Percentiles rank a stretch among this genome's conserved stretches.
Evolutionary conservation across 2,888 invertebrate species (phyloP).

Genomic region (Flexamia atlantica): DNA sequence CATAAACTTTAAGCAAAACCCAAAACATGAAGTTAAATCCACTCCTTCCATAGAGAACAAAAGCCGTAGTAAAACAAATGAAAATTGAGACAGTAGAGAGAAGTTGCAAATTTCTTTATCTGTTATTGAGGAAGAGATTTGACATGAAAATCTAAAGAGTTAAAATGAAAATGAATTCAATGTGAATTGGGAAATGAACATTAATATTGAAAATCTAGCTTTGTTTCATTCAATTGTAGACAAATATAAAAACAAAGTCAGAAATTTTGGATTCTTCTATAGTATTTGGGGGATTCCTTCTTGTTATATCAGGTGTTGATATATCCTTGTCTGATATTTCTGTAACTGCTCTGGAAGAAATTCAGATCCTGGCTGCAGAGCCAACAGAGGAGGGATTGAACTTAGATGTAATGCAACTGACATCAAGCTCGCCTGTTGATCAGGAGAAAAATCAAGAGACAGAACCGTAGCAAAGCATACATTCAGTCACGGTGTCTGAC

Average conservation of each 20-base stretch:
- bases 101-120: not conserved
- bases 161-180: conserved; percentile 19
- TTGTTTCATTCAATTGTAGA: conserved; percentile 41
- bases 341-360: too few species aligned
- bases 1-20: not conserved
- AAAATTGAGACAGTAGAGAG: not conserved
- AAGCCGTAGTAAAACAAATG: not conserved
- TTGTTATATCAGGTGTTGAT: not conserved
- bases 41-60: not conserved
- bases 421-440: too few species aligned
- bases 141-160: not conserved
- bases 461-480: too few species aligned
- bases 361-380: too few species aligned
- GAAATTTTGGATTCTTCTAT: conserved; percentile 14
- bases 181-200: conserved; percentile 5
- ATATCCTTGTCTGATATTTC: too few species aligned
- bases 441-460: too few species aligned
- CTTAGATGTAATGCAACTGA: too few species aligned
- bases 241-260: conserved; percentile 14
- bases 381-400: too few species aligned
- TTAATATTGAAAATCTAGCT: conserved; percentile 15
- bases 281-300: conserved; percentile 32
- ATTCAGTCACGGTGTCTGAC: too few species aligned
- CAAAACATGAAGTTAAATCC: not conserved
- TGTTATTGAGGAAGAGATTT: not conserved